Evolutionary conservation across 2,113 vertebrate species (phyloP), one percentile per base, ranked within the genome.

Genomic region (Hemichromis elongatus): DNA sequence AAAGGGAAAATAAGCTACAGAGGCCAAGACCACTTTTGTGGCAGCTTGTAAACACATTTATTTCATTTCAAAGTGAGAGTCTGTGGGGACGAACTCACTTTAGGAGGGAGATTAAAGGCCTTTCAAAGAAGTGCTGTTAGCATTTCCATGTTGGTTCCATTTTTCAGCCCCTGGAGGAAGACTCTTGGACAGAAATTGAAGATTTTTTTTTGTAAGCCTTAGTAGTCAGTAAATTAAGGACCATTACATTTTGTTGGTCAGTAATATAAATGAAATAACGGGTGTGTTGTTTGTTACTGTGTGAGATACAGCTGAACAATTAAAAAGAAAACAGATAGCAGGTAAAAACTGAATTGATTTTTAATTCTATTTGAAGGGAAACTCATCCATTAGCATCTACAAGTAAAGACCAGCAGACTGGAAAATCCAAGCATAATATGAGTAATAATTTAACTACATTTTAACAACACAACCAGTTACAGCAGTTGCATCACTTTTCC

Each of bases 301-400:
- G 13, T 70, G 35, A 13, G 5, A 45, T 26, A 45, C 40, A 73
- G 9, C 4, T 73, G 14, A 47, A 47, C 14, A 73, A 28, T 28
- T 70, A 42, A 70, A 70, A 45, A 4, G 7, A 0, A 0, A 3
- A 61, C 11, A 47, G 24, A 2, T 70, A 8, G 21, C 8, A 26
- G 66, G 66, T 18, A 4, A 70, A 70, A 16, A 45, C 14, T 26
- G 13, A 70, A 45, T 26, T 47, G 40, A 11, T 73, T 73, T 73
- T 18, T 14, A 73, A 14, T 73, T 47, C 24, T 28, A 14, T 47
- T 73, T 9, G n/a, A 47, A 47, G 6, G 24, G 42, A 28, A 45
- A 70, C 13, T 26, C 21, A 70, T 70, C 3, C 66, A 45, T 70
- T 7, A 47, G 24, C 66, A 45, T 0, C 21, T 16, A 26, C 13